These are phyloP conservation scores for Lumbricus terrestris DNA, from an alignment of 2,888 invertebrate genomes.

Conservation along the genomic window DNA sequence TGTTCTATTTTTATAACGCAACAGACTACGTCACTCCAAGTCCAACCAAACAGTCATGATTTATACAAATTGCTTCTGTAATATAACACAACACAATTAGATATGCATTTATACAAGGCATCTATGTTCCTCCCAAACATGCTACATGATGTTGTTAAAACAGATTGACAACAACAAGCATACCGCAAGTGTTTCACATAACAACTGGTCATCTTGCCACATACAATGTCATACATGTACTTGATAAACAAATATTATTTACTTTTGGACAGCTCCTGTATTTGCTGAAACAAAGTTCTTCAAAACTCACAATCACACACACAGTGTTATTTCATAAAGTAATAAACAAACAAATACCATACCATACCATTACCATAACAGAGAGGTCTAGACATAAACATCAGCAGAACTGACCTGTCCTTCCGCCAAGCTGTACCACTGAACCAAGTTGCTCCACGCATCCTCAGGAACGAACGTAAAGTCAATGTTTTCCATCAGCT, in stretches of 20 bases:
- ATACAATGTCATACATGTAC: too few species aligned
- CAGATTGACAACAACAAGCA: background rate
- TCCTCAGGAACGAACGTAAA: conserved; percentile 61
- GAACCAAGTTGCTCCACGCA: conserved; percentile 60
- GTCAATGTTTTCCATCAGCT: conserved; percentile 61
- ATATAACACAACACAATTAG: too few species aligned
- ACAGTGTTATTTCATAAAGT: too few species aligned
- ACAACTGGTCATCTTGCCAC: background rate
- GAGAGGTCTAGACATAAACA: background rate
- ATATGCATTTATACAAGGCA: too few species aligned
- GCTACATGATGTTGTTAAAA: too few species aligned
- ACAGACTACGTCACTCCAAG: background rate
- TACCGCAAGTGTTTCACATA: background rate
- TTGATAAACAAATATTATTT: background rate
- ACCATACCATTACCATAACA: background rate
- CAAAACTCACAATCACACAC: background rate
- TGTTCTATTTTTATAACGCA: background rate
- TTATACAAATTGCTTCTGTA: too few species aligned
- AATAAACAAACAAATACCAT: too few species aligned
- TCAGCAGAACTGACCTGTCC: conserved; percentile 48
- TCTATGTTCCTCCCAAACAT: too few species aligned
- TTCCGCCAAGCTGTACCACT: conserved; percentile 53
- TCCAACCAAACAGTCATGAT: too few species aligned
- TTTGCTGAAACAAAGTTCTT: background rate
- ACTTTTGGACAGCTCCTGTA: background rate